Conservation (phyloP, 2,888 invertebrate genomes). For the Apodemia zela region DNA sequence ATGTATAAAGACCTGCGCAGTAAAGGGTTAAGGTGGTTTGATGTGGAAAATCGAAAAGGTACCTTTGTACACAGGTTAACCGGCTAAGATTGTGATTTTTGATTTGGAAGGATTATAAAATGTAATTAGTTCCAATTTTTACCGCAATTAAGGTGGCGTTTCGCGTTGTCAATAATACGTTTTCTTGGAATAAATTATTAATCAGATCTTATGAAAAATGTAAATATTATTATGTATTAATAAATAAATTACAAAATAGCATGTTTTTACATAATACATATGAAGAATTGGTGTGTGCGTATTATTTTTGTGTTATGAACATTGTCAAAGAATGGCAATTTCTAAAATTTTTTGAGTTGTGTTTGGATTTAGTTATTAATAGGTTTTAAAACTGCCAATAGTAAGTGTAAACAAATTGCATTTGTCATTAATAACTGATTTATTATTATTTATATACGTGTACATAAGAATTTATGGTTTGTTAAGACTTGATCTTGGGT, state of each 20-base stretch:
- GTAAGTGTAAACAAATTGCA: too few species aligned
- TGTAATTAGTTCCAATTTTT: constrained; percentile 50
- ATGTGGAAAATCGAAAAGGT: constrained; percentile 35
- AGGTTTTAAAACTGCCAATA: too few species aligned
- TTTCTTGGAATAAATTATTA: background rate
- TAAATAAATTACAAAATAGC: background rate
- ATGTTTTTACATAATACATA: background rate
- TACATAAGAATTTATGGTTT: too few species aligned
- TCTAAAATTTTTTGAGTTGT: background rate
- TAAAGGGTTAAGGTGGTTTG: constrained; percentile 65
- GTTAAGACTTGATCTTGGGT: too few species aligned
- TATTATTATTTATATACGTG: too few species aligned
- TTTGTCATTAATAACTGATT: too few species aligned
- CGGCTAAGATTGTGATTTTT: background rate
- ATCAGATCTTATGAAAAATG: background rate
- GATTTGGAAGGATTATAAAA: constrained; percentile 40
- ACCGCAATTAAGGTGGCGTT: constrained; percentile 40
- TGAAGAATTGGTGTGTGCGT: background rate
- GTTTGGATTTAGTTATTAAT: background rate
- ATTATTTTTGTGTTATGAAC: background rate
- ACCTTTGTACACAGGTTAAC: background rate
- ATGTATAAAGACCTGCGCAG: constrained; percentile 77
- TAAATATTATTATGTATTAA: background rate
- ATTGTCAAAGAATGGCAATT: background rate
- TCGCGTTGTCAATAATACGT: constrained; percentile 32